These are phyloP conservation scores for Diadegma fenestrale DNA, from an alignment of 2,888 invertebrate species.

Conservation along the genomic window DNA sequence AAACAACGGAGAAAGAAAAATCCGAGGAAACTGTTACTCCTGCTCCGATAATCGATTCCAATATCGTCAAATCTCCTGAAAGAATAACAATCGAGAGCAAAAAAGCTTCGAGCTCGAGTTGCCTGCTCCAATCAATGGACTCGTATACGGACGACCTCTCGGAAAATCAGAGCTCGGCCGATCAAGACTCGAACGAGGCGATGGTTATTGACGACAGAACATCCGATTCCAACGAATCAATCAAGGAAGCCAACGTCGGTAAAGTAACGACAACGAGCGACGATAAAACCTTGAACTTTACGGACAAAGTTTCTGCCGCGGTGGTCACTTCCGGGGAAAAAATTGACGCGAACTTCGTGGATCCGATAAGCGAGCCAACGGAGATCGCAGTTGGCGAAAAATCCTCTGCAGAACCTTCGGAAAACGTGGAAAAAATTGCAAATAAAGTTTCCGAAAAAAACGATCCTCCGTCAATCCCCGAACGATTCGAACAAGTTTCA, in stretches of 20 bases:
- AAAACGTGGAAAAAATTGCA: constrained; percentile 6
- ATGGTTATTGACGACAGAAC: constrained; percentile 75
- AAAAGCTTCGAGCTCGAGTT: constrained; percentile 43
- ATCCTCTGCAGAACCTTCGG: background rate
- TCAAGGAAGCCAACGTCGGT: constrained; percentile 61
- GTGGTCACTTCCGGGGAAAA: constrained; percentile 42
- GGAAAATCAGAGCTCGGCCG: constrained; percentile 70
- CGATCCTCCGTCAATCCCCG: constrained; percentile 17
- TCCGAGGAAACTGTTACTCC: constrained; percentile 53
- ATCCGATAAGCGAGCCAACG: background rate
- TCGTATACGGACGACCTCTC: constrained; percentile 70
- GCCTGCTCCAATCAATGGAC: constrained; percentile 66
- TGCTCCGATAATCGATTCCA: constrained; percentile 65
- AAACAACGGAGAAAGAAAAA: constrained; percentile 10
- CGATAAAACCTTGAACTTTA: constrained; percentile 55
- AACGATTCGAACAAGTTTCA: background rate
- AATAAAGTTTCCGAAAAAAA: constrained; percentile 26
- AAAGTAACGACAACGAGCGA: constrained; percentile 13
- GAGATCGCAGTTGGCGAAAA: background rate
- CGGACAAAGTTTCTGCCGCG: constrained; percentile 46
- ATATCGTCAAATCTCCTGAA: constrained; percentile 67
- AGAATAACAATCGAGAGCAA: constrained; percentile 62
- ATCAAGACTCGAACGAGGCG: constrained; percentile 74
- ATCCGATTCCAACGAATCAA: constrained; percentile 73
- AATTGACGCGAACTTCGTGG: constrained; percentile 48